phyloP scores from a whole-genome alignment of 2,797 vertebrate genomes.

The Acrocephalus scirpaceus region DNA sequence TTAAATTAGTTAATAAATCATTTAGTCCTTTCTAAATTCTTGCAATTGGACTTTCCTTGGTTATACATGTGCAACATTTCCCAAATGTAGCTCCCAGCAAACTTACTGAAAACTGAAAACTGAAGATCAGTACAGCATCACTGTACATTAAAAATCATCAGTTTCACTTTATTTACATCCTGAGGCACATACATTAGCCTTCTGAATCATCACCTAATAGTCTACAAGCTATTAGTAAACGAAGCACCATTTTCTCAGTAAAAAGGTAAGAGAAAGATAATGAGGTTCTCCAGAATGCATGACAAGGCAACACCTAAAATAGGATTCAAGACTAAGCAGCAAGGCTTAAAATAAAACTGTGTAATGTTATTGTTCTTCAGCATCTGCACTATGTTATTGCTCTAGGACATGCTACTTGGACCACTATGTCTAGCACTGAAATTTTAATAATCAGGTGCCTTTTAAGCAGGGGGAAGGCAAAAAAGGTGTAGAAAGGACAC shows the following conservation, averaged over 20 bases:
- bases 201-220: neutral
- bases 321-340: neutral
- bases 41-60: neutral
- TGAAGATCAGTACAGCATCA: neutral
- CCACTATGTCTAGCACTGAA: neutral
- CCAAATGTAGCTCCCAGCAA: neutral
- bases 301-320: neutral
- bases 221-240: neutral
- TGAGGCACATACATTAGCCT: neutral
- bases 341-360: neutral
- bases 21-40: neutral
- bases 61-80: neutral
- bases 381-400: neutral
- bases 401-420: neutral
- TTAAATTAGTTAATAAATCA: neutral
- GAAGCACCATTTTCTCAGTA: neutral
- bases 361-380: neutral
- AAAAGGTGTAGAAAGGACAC: neutral
- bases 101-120: neutral
- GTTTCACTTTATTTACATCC: neutral
- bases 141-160: neutral
- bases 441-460: neutral
- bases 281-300: neutral
- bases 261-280: neutral
- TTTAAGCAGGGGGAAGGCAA: neutral